Evolutionary conservation across 2,888 invertebrate genomes (phyloP), one percentile per base, ranked within the genome.

Genomic region (Polylopha cassiicola): DNA sequence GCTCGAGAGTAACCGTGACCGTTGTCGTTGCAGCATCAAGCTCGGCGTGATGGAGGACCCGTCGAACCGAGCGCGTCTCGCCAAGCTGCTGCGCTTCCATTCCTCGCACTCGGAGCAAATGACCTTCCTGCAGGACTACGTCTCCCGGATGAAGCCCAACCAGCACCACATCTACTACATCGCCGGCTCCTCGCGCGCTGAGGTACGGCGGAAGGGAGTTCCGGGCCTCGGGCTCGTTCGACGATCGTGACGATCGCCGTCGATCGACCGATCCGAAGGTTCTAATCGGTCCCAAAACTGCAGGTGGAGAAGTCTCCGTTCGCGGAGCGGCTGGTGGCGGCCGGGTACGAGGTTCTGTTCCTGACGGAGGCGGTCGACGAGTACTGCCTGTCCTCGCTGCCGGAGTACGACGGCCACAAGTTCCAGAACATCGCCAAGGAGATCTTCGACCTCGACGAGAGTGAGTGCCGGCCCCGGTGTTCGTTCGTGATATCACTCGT

Each of bases 361-460:
- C 87, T 99, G 32, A 91, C 92, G 5, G 99, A 99, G 84, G 95
- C 99, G 17, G 98, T 99, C 29, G 99, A 99, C 85, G 99, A 99
- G 81, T 99, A 99, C 84, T 92, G 95, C 58, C 94, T 99, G 55
- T 95, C 97, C 32, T 93, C 97, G 27, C 87, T 99, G 73, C 98
- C 99, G 1, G 99, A 99, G 82, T 99, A 95, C 80, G 99, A 99
- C 63, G 97, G 97, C 37, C 97, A 98, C 87, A 99, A 98, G 82
- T 99, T 99, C 94, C 97, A 97, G 84, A 99, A 99, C 75, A 96
- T 98, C 36, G 99, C 99, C 55, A 99, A 99, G 85, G 99, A 99
- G 87, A 98, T 98, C 17, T 92, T 99, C 70, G 90, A 92, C 52
- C 79, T 99, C 4, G 90, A 93, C 26, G 95, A 96, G 62, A 87